Conservation (phyloP, 2,888 invertebrate genomes). For the Pristionchus japonicus region DNA sequence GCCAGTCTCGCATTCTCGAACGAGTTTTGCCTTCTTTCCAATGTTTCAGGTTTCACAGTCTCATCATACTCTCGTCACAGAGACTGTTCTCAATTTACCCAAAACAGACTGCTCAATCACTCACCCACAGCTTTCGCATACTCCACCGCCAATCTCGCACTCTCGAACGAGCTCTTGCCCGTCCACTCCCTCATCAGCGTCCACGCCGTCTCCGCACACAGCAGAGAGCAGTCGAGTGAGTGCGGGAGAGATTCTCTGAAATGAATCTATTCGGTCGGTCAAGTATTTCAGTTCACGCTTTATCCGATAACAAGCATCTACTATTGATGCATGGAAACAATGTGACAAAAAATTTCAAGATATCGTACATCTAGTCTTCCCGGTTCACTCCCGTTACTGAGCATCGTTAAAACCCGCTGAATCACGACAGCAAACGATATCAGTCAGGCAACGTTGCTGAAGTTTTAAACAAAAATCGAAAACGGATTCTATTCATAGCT, state of each 20-base stretch:
- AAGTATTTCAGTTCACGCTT: too few species aligned
- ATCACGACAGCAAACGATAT: too few species aligned
- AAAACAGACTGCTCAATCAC: background rate
- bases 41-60: background rate
- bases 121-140: conserved; percentile 37
- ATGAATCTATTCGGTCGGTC: too few species aligned
- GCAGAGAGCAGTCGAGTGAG: conserved; percentile 36
- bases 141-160: background rate
- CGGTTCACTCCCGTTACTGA: too few species aligned
- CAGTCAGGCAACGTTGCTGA: too few species aligned
- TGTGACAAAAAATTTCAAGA: too few species aligned
- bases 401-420: too few species aligned
- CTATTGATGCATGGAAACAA: too few species aligned
- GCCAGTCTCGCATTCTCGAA: background rate
- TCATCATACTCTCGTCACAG: background rate
- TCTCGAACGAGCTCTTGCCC: conserved; percentile 44
- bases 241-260: background rate
- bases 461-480: too few species aligned
- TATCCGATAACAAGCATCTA: too few species aligned
- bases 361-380: too few species aligned
- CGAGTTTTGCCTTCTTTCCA: background rate
- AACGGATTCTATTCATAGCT: too few species aligned
- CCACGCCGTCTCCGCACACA: conserved; percentile 38
- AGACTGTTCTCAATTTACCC: background rate
- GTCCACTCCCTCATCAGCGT: conserved; percentile 41